These are phyloP conservation scores for Trissolcus japonicus DNA, from an alignment of 2,888 invertebrate genomes.

Conservation along the genomic window DNA sequence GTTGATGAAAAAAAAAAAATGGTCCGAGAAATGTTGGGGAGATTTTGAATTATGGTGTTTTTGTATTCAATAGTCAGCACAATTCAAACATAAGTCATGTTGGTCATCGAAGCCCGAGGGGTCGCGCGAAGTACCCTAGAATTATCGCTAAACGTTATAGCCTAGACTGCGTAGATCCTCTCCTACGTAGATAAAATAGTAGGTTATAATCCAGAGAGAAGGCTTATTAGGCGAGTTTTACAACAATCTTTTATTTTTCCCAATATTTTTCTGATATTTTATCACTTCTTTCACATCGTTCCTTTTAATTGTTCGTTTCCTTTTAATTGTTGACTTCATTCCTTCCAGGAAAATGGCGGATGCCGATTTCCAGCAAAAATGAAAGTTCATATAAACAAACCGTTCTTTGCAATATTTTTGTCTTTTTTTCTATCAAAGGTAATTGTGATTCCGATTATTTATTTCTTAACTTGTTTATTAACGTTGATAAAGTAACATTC, in stretches of 20 bases:
- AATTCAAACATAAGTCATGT: constrained; percentile 69
- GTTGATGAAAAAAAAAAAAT: constrained; percentile 16
- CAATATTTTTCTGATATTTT: background rate
- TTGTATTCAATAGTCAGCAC: constrained; percentile 48
- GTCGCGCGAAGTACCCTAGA: constrained; percentile 70
- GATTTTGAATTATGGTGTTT: constrained; percentile 42
- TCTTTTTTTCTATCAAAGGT: no score
- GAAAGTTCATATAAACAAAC: no score
- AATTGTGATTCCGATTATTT: no score
- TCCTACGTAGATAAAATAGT: constrained; percentile 73
- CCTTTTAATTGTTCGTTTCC: background rate
- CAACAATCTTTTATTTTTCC: constrained; percentile 9
- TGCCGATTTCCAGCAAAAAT: no score
- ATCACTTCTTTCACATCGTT: constrained; percentile 6
- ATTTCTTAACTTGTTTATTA: no score
- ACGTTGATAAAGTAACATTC: no score
- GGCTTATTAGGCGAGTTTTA: constrained; percentile 23
- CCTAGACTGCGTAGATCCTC: constrained; percentile 74
- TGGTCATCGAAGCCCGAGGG: constrained; percentile 67
- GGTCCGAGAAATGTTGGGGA: constrained; percentile 31
- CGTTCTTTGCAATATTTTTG: no score
- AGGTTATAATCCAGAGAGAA: constrained; percentile 66
- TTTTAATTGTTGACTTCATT: background rate
- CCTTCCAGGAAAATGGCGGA: no score
- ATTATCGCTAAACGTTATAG: constrained; percentile 76